phyloP scores from a whole-genome alignment of 2,888 invertebrate genomes.

The Patella ulyssiponensis region DNA sequence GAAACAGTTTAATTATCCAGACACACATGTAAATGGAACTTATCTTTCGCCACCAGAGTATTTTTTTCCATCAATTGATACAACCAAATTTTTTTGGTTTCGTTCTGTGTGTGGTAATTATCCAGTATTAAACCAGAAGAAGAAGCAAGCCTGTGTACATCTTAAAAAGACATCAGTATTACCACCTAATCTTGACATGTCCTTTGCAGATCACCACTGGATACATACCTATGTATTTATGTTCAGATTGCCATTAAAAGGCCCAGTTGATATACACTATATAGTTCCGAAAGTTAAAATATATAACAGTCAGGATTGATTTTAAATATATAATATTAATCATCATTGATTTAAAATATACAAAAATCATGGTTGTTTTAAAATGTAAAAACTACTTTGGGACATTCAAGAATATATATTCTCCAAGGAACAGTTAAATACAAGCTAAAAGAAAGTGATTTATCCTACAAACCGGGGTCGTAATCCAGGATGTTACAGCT shows the following conservation, averaged over 20 bases:
- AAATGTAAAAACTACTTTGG: too few species aligned
- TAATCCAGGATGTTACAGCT: too few species aligned
- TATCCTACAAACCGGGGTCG: too few species aligned
- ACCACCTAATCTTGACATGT: slow-evolving; percentile 39
- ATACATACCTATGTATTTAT: slow-evolving; percentile 58
- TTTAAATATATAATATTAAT: too few species aligned
- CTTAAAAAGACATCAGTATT: slow-evolving; percentile 51
- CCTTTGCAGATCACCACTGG: slow-evolving; percentile 64
- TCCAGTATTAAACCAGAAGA: slow-evolving; percentile 45
- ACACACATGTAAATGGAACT: slow-evolving; percentile 43
- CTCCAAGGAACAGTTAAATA: too few species aligned
- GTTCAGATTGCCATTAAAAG: slow-evolving; percentile 49
- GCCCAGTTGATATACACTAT: slow-evolving; percentile 43
- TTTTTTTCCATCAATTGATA: slow-evolving; percentile 63
- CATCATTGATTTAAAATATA: too few species aligned
- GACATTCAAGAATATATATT: too few species aligned
- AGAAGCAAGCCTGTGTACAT: slow-evolving; percentile 54
- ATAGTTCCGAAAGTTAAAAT: slow-evolving; percentile 47
- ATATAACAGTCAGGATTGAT: slow-evolving; percentile 3
- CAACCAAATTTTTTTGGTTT: slow-evolving; percentile 57
- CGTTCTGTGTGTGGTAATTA: slow-evolving; percentile 50
- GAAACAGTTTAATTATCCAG: slow-evolving; percentile 21
- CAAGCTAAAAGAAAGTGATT: too few species aligned
- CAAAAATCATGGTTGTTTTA: too few species aligned
- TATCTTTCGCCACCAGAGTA: slow-evolving; percentile 62